These are phyloP conservation scores for Ammodytes marinus DNA, from an alignment of 2,113 vertebrate genomes.

Conservation along the genomic window DNA sequence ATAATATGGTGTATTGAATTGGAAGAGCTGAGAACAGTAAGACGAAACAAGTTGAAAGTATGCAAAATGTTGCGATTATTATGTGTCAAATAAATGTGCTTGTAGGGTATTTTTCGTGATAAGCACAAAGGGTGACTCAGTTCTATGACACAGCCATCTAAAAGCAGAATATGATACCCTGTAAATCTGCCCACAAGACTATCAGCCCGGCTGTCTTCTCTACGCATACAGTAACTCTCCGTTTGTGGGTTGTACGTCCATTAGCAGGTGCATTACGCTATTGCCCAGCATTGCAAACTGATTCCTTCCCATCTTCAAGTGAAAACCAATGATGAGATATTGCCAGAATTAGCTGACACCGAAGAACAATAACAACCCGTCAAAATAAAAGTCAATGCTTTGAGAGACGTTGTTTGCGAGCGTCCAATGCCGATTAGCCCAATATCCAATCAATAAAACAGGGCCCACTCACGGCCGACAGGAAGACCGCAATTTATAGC, in stretches of 20 bases:
- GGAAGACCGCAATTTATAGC: slow-evolving; percentile 45
- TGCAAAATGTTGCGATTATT: slow-evolving; percentile 7
- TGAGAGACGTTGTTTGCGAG: slow-evolving; percentile 36
- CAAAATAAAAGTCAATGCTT: slow-evolving; percentile 50
- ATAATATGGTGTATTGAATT: slow-evolving; percentile 36
- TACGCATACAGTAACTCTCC: slow-evolving; percentile 15
- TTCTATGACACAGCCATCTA: slow-evolving; percentile 37
- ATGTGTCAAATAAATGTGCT: slow-evolving; percentile 41
- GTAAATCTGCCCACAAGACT: slow-evolving; percentile 26
- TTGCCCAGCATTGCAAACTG: slow-evolving; percentile 1
- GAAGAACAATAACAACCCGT: slow-evolving; percentile 41
- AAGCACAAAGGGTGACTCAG: slow-evolving; percentile 28
- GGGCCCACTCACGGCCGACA: slow-evolving; percentile 6
- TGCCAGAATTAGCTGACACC: slow-evolving; percentile 21
- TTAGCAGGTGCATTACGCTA: slow-evolving; percentile 28
- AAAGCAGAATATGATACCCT: slow-evolving; percentile 27
- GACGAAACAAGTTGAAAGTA: not conserved
- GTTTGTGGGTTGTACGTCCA: slow-evolving; percentile 28
- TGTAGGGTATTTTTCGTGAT: not conserved
- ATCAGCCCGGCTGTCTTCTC: slow-evolving; percentile 23
- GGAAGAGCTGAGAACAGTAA: slow-evolving; percentile 24
- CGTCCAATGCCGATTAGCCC: slow-evolving; percentile 57
- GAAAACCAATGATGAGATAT: slow-evolving; percentile 21
- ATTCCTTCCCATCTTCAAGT: slow-evolving; percentile 44
- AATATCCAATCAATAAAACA: slow-evolving; percentile 57